Conservation (phyloP, 2,888 invertebrate species). For the Latrodectus hesperus region DNA sequence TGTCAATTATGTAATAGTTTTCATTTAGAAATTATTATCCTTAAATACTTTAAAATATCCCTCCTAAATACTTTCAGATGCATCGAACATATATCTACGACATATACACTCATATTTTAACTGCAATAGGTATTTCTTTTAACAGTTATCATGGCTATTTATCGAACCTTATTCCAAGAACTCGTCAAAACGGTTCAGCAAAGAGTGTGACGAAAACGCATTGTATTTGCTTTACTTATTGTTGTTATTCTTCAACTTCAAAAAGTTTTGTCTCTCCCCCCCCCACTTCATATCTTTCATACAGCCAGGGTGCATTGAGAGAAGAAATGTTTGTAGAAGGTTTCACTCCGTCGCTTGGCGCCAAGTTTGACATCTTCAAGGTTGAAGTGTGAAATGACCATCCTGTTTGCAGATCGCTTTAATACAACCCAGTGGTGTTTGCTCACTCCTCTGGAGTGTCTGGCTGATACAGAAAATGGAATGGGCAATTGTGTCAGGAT, state of each 20-base stretch:
- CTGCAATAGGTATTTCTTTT: too few relatives aligned
- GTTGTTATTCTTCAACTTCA: constrained; percentile 3
- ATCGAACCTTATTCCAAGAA: too few relatives aligned
- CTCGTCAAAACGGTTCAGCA: too few relatives aligned
- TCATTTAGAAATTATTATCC: too few relatives aligned
- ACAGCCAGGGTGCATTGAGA: too few relatives aligned
- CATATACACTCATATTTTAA: too few relatives aligned
- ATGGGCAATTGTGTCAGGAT: constrained; percentile 40
- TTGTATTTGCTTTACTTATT: constrained; percentile 14
- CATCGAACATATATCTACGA: too few relatives aligned
- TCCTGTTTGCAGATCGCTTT: constrained; percentile 66
- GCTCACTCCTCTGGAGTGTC: constrained; percentile 16
- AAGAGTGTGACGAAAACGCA: background rate
- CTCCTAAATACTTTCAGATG: too few relatives aligned
- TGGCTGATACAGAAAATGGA: constrained; percentile 30
- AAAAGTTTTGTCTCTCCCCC: background rate
- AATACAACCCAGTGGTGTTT: constrained; percentile 55
- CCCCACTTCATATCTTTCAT: constrained; percentile 5
- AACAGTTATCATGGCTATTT: too few relatives aligned
- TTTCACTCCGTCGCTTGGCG: constrained; percentile 36
- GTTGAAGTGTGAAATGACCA: constrained; percentile 48
- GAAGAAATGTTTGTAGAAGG: constrained; percentile 42
- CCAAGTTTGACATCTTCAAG: constrained; percentile 62
- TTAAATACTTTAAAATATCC: too few relatives aligned
- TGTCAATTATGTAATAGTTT: too few relatives aligned